Evolutionary conservation across 2,797 vertebrate species (phyloP).

Genomic region (Semotilus atromaculatus): DNA sequence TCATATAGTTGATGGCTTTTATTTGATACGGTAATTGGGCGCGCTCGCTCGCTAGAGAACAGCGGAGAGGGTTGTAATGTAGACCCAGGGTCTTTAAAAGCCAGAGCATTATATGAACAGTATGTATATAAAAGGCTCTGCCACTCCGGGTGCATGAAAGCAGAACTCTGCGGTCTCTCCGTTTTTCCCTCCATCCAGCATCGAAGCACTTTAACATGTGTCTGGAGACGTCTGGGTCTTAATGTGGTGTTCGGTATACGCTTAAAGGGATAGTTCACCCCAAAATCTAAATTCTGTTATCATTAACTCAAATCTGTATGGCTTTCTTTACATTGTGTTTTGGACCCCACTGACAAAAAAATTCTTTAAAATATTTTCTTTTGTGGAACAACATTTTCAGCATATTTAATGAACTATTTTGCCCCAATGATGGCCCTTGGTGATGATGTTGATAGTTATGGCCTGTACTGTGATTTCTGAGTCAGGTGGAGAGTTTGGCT

Average conservation of each 20-base stretch:
- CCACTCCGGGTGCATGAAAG: conserved; percentile 28
- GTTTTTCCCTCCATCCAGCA: conserved; percentile 7
- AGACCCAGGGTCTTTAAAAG: conserved; percentile 47
- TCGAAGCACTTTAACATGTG: conserved; percentile 40
- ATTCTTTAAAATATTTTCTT: not conserved
- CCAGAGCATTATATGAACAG: conserved; percentile 45
- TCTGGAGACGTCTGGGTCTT: conserved; percentile 16
- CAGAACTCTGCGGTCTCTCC: conserved; percentile 29
- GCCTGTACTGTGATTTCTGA: not conserved
- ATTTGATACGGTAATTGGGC: conserved; percentile 46
- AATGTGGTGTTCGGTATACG: conserved; percentile 7
- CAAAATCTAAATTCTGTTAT: not conserved
- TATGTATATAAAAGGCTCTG: conserved; percentile 43
- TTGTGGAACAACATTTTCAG: not conserved
- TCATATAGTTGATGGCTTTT: conserved; percentile 50
- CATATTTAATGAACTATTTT: not conserved
- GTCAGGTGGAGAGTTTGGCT: not conserved
- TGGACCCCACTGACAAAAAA: not conserved
- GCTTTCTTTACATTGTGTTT: not conserved
- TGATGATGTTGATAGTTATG: not conserved
- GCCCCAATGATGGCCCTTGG: not conserved
- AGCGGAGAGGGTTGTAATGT: conserved; percentile 35
- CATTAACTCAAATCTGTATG: not conserved
- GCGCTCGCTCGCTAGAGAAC: conserved; percentile 19
- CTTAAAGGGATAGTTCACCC: conserved; percentile 2